Conservation (phyloP, 1,140 invertebrate genomes). For the Patella vulgata region DNA sequence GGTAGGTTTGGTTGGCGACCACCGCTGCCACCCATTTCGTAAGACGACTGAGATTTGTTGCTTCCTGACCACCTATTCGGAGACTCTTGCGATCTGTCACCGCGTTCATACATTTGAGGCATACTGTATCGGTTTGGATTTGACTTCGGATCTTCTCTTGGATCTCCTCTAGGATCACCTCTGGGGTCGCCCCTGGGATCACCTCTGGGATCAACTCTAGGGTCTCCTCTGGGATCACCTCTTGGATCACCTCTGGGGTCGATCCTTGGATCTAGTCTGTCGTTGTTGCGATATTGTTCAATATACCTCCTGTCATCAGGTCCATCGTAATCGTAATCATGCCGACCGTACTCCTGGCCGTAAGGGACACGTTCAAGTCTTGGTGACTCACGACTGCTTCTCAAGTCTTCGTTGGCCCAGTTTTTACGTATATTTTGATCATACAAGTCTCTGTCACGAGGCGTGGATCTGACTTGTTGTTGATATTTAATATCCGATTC, state of each 20-base stretch:
- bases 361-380: background rate
- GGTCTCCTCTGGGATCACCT: constrained; percentile 7
- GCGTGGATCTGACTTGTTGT: background rate
- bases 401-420: background rate
- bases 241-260: background rate
- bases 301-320: too few relatives aligned
- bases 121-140: constrained; percentile 9
- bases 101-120: background rate
- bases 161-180: background rate
- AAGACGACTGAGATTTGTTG: constrained; percentile 11
- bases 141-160: constrained; percentile 9
- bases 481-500: background rate
- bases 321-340: too few relatives aligned
- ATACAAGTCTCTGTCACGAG: background rate
- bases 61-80: background rate
- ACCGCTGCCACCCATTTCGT: constrained; percentile 17
- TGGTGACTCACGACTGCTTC: background rate
- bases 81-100: background rate
- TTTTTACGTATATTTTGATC: constrained; percentile 10
- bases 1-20: constrained; percentile 5
- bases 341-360: background rate
- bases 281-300: too few relatives aligned
- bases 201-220: background rate
- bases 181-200: background rate
- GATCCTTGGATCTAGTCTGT: too few relatives aligned